Conservation (phyloP, 30 jellyfish, hydroid and myxozoan genomes). For the Aurelia sp. region DNA sequence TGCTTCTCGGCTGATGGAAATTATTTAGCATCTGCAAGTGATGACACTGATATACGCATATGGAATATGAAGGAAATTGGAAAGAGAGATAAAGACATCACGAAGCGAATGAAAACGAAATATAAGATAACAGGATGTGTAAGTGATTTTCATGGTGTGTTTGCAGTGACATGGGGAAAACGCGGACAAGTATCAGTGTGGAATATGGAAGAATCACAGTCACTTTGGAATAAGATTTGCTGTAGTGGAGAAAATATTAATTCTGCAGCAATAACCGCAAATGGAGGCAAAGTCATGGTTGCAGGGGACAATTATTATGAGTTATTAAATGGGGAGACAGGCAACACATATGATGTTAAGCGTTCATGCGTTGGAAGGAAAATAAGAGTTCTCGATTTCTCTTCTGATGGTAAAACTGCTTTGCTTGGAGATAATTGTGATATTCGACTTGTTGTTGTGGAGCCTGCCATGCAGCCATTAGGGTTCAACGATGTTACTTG, state of each 20-base stretch:
- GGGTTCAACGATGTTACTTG: slow-evolving; percentile 39
- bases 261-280: slow-evolving; percentile 26
- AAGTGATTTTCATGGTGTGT: background rate
- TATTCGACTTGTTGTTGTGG: slow-evolving; percentile 32
- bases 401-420: slow-evolving; percentile 33
- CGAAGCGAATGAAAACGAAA: background rate
- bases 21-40: slow-evolving; percentile 34
- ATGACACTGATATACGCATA: slow-evolving; percentile 16
- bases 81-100: background rate
- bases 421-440: slow-evolving; percentile 43
- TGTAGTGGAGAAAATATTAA: slow-evolving; percentile 55
- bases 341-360: slow-evolving; percentile 36
- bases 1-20: slow-evolving; percentile 27
- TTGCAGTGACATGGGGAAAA: slow-evolving; percentile 38
- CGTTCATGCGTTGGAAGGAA: slow-evolving; percentile 46
- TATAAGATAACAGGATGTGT: slow-evolving; percentile 27
- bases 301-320: slow-evolving; percentile 49
- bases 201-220: background rate
- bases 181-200: slow-evolving; percentile 48
- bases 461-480: slow-evolving; percentile 36
- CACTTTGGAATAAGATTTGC: slow-evolving; percentile 44
- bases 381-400: slow-evolving; percentile 24
- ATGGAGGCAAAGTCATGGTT: slow-evolving; percentile 44
- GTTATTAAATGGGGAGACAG: slow-evolving; percentile 32
- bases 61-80: slow-evolving; percentile 7